These are phyloP conservation scores for Progne subis DNA, from an alignment of 2,113 vertebrate genomes.

Conservation along the genomic window DNA sequence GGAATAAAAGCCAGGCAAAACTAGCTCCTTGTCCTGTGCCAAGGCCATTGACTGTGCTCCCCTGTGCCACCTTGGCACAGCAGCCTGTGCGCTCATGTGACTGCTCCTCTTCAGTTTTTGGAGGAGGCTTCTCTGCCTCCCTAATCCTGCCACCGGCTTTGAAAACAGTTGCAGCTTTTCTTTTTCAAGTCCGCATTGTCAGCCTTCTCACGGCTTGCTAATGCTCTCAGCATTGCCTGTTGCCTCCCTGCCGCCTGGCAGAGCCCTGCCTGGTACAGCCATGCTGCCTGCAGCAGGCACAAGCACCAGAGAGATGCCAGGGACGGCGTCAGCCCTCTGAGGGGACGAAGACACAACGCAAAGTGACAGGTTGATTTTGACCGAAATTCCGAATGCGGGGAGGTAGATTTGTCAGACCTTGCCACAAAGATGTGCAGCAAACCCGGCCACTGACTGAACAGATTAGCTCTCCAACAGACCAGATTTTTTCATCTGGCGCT, in stretches of 20 bases:
- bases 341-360: constrained; percentile 1
- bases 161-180: not conserved
- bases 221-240: not conserved
- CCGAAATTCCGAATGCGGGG: not conserved
- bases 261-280: not conserved
- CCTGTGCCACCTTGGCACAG: not conserved
- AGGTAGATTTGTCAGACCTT: not conserved
- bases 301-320: not conserved
- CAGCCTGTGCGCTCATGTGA: fast-evolving
- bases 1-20: constrained; percentile 29
- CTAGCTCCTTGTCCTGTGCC: not conserved
- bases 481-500: constrained; percentile 39
- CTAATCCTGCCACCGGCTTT: not conserved
- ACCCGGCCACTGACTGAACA: not conserved
- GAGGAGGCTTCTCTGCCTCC: not conserved
- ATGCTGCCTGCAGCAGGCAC: not conserved
- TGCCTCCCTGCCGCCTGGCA: not conserved
- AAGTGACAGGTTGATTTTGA: not conserved
- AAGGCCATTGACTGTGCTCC: not conserved
- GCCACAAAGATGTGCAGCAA: not conserved
- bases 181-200: not conserved
- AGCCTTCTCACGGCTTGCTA: not conserved
- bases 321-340: not conserved
- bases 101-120: fast-evolving
- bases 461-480: constrained; percentile 34